Evolutionary conservation across 2,797 vertebrate genomes (phyloP), one percentile per base, ranked within the genome.

Genomic region (Dromococcyx pavoninus): DNA sequence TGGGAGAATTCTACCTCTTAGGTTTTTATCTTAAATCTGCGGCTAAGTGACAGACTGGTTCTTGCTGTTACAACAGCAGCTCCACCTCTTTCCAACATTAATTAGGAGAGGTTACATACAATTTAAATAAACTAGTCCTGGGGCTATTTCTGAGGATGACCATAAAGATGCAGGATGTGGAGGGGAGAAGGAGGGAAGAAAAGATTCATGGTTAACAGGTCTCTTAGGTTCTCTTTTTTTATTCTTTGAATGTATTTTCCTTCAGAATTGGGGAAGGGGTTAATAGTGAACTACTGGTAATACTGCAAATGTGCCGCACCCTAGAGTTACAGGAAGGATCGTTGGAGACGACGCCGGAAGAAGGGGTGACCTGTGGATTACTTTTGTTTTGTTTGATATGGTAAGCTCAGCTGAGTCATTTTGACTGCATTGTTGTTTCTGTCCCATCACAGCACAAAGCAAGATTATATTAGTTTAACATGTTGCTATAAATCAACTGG

Each of bases 1-100:
- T 94, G 90, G 91, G 91, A 95, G 93, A 94, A 86, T 70, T 88
- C 53, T 44, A 10, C 73, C 54, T 86, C 70, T 94, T 88, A 78
- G 35, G 53, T 70, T 76, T 94, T 93, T 95, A 96, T 96, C 96
- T 96, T 75, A n/a, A 43, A 93, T 96, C 94, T 94, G 79, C 93
- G 96, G 91, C 91, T 96, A 90, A 90, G 83, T 90, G 90, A 94
- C 93, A 91, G 88, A 84, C 54, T 78, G 43, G 48, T 69, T 90
- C 58, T 94, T 90, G 76, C 37, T 92, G 28, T 94, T 95, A 66
- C 62, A 91, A 85, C 66, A 88, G 64, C 84, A 91, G 76, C 93
- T 93, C 91, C 91, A 78, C 93, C 91, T 94, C 86, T 88, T 86
- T 90, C 76, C 58, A 84, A n/a, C 79, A 41, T 88, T 77, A 94